Base-by-base conservation (phyloP, 2,113 vertebrate species). In the Pterophyllum scalare region DNA sequence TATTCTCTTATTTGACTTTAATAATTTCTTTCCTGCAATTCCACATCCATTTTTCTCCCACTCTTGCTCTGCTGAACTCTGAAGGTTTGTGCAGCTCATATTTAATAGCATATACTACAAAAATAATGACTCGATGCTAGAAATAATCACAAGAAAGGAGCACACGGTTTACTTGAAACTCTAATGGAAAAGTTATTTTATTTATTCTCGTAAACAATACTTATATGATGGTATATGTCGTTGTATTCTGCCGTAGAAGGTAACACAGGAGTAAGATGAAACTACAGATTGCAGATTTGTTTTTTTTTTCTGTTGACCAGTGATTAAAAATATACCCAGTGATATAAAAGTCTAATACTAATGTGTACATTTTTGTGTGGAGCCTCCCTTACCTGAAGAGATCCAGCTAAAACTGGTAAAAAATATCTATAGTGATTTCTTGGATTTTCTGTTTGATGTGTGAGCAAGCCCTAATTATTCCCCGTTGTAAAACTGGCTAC, bases 101-200 rank as follows among this genome's bases (percentile, higher is more conserved):
- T 87, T 79, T 70, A 35, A 77, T 83, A 11, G 46, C 15, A 1
- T 35, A 35, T 26, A 3, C 31, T 84, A 59, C 77, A 85, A 82
- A 89, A 90, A 89, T 82, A 80, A 79, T 13, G 26, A 64, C 20
- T 67, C 14, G 2, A 20, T 11, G 28, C 75, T 79, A 56, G 59
- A 84, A 46, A 82, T 81, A 86, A 80, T 58, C 19, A 1, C 1
- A 19, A 77, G n/a, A 79, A 59, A 26, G 28, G 11, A 57, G 26
- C 59, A 46, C 2, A 20, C 62, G 7, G 15, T 13, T 70, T 40
- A 43, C 20, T 74, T 61, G 11, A 79, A 60, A 64, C 52, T 52
- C 14, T 33, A 43, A 54, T 10, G 15, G 17, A 61, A 79, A 74
- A 62, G 4, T 5, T 35, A 2, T 58, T 84, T 77, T n/a, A 57